phyloP scores from a whole-genome alignment of 2,797 vertebrate genomes.

The Eupleurogrammus muticus region DNA sequence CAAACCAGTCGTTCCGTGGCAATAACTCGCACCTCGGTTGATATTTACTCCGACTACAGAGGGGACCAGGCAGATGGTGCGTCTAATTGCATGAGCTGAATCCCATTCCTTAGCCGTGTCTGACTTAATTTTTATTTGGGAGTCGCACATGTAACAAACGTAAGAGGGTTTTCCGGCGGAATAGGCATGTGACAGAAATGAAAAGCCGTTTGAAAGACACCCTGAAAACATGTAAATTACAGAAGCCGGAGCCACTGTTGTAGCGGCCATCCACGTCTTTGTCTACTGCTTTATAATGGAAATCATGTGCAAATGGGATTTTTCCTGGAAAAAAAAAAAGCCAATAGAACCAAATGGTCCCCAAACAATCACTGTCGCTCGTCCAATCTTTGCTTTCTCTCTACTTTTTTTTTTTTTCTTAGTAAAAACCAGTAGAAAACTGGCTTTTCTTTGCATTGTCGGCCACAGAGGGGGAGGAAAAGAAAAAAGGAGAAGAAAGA shows the following conservation, averaged over 20 bases:
- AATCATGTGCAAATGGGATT: constrained; percentile 72
- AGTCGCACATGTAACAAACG: constrained; percentile 36
- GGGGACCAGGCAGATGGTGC: constrained; percentile 70
- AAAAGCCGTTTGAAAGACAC: constrained; percentile 55
- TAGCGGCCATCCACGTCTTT: constrained; percentile 58
- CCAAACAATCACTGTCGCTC: constrained; percentile 56
- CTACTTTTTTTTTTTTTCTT: constrained; percentile 5
- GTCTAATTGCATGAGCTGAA: constrained; percentile 71
- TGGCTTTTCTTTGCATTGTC: constrained; percentile 42
- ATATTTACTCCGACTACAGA: constrained; percentile 69
- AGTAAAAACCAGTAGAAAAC: constrained; percentile 49
- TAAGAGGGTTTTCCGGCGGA: constrained; percentile 62
- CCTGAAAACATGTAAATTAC: constrained; percentile 57
- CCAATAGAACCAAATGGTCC: constrained; percentile 57
- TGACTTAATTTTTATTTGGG: constrained; percentile 60
- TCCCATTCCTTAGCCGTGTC: constrained; percentile 56
- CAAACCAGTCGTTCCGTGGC: constrained; percentile 60
- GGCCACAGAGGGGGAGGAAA: constrained; percentile 21
- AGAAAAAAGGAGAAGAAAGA: constrained; percentile 35
- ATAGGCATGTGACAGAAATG: constrained; percentile 57
- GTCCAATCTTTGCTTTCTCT: constrained; percentile 49
- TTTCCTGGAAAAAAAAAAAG: constrained; percentile 52
- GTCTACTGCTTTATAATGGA: constrained; percentile 73
- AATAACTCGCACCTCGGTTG: constrained; percentile 73
- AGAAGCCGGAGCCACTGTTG: constrained; percentile 44